These are phyloP conservation scores for Podargus strigoides DNA, from an alignment of 2,797 vertebrate species.

Conservation along the genomic window DNA sequence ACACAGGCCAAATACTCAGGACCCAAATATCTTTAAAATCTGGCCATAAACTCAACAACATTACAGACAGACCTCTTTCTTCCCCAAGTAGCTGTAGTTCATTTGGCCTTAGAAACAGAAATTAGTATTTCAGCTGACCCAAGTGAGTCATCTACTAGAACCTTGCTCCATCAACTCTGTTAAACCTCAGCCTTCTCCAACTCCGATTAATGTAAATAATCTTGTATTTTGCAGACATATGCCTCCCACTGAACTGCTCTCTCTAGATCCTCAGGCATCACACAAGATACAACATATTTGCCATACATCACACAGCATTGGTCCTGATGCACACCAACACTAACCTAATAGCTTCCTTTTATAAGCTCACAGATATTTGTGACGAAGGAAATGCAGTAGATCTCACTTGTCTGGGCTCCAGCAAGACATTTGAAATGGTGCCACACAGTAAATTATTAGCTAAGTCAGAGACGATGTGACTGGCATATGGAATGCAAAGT, in stretches of 20 bases:
- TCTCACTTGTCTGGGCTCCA: neutral
- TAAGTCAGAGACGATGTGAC: neutral
- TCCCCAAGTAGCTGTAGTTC: neutral
- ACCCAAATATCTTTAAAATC: neutral
- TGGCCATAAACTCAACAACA: neutral
- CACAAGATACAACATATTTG: too few species aligned
- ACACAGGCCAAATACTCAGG: neutral
- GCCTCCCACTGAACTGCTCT: neutral
- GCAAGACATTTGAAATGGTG: neutral
- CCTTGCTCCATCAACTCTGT: neutral
- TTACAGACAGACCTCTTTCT: neutral
- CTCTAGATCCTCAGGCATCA: neutral
- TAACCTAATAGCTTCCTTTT: neutral
- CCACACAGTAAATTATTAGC: conserved; percentile 8
- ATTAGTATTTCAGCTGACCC: neutral
- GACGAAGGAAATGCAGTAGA: neutral
- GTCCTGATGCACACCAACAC: neutral
- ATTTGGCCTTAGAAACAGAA: neutral
- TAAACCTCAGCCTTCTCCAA: neutral
- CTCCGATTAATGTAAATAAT: neutral
- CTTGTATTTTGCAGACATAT: neutral
- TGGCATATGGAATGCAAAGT: neutral
- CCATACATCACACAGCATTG: neutral
- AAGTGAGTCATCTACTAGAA: neutral
- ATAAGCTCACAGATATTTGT: neutral